phyloP scores from a whole-genome alignment of 37 sponge, comb jelly and placozoan species.

The Oopsacas minuta region DNA sequence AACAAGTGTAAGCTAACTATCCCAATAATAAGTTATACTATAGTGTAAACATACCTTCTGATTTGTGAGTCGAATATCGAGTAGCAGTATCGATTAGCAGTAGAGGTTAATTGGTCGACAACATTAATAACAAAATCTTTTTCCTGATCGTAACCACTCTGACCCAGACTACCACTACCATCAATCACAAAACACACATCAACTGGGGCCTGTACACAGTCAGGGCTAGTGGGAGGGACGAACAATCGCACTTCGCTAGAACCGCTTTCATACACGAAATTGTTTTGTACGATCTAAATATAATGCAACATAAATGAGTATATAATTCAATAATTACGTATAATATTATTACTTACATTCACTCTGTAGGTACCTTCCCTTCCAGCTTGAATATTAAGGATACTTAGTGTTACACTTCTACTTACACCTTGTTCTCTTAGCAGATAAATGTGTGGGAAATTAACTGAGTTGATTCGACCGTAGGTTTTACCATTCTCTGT shows the following conservation, averaged over 20 bases:
- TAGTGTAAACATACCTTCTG: neutral
- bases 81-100: neutral
- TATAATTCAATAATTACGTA: neutral
- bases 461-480: neutral
- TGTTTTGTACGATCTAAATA: neutral
- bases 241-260: neutral
- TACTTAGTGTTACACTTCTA: neutral
- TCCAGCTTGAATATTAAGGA: neutral
- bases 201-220: neutral
- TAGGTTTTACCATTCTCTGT: neutral
- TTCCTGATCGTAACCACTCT: neutral
- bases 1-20: neutral
- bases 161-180: neutral
- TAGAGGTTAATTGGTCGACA: constrained; percentile 1
- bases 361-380: neutral
- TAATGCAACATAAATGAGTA: neutral
- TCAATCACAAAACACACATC: neutral
- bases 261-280: neutral
- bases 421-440: neutral
- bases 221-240: neutral
- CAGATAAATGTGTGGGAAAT: neutral
- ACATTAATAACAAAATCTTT: neutral
- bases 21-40: neutral
- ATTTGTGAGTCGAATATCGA: neutral
- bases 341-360: neutral